These are phyloP conservation scores for Columbina picui DNA, from an alignment of 2,113 vertebrate genomes.

Conservation along the genomic window DNA sequence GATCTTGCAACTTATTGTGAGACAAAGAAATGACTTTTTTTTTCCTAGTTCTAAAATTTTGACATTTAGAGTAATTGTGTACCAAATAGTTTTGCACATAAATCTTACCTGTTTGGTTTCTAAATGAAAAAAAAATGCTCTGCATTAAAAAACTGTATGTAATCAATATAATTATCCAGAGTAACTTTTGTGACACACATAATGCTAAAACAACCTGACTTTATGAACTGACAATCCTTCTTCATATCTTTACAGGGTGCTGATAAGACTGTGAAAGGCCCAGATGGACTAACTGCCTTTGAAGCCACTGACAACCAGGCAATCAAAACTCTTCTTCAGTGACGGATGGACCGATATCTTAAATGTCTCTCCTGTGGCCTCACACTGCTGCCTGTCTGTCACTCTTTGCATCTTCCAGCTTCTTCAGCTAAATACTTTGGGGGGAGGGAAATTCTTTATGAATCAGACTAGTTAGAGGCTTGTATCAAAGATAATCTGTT, in stretches of 20 bases:
- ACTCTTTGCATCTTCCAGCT: constrained; percentile 82
- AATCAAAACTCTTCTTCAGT: constrained; percentile 94
- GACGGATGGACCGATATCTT: constrained; percentile 82
- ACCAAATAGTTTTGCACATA: neutral
- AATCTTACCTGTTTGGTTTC: neutral
- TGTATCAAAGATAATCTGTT: constrained; percentile 47
- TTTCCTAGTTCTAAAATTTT: neutral
- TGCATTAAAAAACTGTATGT: neutral
- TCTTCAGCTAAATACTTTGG: constrained; percentile 81
- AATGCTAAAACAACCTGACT: neutral
- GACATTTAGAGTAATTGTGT: neutral
- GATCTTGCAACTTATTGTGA: neutral
- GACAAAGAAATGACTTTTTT: neutral
- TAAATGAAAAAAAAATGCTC: neutral
- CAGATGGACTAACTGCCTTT: constrained; percentile 85
- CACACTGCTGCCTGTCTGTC: constrained; percentile 88
- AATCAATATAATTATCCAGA: neutral
- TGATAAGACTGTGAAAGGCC: constrained; percentile 88
- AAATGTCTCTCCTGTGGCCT: constrained; percentile 82
- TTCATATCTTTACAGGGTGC: constrained; percentile 86
- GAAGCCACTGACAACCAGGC: constrained; percentile 86
- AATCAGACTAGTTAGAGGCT: constrained; percentile 69
- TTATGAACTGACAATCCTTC: constrained; percentile 5
- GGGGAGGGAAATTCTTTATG: constrained; percentile 73
- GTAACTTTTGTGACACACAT: neutral